Evolutionary conservation across 2,113 vertebrate species (phyloP).

Genomic region (Paradisaea rubra): DNA sequence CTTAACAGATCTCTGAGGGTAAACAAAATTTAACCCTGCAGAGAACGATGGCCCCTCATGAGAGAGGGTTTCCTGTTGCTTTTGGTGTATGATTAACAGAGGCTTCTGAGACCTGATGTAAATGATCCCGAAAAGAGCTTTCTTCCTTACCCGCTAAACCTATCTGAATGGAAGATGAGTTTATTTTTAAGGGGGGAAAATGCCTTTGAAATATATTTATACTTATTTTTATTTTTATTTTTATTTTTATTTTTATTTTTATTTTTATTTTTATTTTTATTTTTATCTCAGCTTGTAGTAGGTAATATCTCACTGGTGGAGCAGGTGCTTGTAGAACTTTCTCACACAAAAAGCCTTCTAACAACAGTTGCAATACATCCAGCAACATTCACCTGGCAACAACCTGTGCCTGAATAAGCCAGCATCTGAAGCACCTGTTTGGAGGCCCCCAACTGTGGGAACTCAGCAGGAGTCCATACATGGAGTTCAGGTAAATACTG

Average conservation of each 20-base stretch:
- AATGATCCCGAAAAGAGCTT: not conserved
- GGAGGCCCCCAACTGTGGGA: not conserved
- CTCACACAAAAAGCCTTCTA: not conserved
- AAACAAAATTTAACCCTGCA: not conserved
- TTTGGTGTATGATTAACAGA: not conserved
- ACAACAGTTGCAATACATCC: not conserved
- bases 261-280: not conserved
- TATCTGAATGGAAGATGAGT: not conserved
- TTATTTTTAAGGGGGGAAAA: not conserved
- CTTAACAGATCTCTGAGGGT: not conserved
- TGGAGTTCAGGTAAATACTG: not conserved
- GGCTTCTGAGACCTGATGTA: not conserved
- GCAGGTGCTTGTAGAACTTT: not conserved
- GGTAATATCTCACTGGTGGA: not conserved
- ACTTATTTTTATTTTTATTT: not conserved
- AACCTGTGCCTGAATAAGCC: not conserved
- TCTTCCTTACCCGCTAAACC: not conserved
- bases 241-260: not conserved
- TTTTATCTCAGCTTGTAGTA: not conserved
- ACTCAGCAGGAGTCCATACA: not conserved
- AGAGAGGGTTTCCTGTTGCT: not conserved
- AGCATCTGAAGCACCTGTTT: not conserved
- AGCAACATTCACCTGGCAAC: not conserved
- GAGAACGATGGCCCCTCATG: not conserved
- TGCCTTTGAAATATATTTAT: not conserved